Percentiles rank a stretch among this genome's conserved stretches.
Evolutionary conservation across 2,113 vertebrate species (phyloP).

Genomic region (Mormyrus iriodes): DNA sequence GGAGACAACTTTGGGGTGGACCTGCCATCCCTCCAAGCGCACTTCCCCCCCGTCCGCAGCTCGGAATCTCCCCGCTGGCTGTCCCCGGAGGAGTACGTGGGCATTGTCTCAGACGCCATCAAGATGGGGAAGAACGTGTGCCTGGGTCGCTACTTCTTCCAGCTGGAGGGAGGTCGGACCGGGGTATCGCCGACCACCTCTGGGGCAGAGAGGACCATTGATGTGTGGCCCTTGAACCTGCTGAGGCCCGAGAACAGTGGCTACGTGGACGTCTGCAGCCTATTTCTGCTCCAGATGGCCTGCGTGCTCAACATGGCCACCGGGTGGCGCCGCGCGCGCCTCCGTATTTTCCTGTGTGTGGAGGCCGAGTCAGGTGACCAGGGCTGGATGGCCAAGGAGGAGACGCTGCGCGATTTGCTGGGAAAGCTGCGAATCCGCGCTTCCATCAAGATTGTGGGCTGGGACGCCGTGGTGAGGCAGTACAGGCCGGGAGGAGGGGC

Average conservation of each 20-base stretch:
- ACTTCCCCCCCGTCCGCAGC: slow-evolving; percentile 59
- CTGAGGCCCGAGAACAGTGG: slow-evolving; percentile 64
- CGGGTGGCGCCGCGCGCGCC: slow-evolving; percentile 73
- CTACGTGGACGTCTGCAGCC: slow-evolving; percentile 77
- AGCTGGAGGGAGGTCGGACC: slow-evolving; percentile 37
- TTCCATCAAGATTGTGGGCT: slow-evolving; percentile 73
- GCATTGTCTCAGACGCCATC: slow-evolving; percentile 65
- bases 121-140: slow-evolving; percentile 86
- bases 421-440: slow-evolving; percentile 77
- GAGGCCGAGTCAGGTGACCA: slow-evolving; percentile 66
- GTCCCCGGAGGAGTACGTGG: slow-evolving; percentile 65
- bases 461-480: slow-evolving; percentile 68
- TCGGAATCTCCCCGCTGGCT: slow-evolving; percentile 51
- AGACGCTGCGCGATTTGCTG: slow-evolving; percentile 59
- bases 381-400: slow-evolving; percentile 60
- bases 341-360: slow-evolving; percentile 81
- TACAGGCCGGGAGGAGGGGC: slow-evolving; percentile 26
- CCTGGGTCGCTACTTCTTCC: slow-evolving; percentile 62
- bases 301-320: slow-evolving; percentile 84
- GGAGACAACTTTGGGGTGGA: slow-evolving; percentile 61
- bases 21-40: slow-evolving; percentile 70
- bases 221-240: slow-evolving; percentile 85
- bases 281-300: slow-evolving; percentile 87
- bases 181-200: slow-evolving; percentile 32
- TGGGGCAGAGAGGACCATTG: slow-evolving; percentile 53